Percentiles rank a stretch among this genome's conserved stretches.
Evolutionary conservation across 2,888 invertebrate genomes (phyloP).

Genomic region (Athalia rosae): DNA sequence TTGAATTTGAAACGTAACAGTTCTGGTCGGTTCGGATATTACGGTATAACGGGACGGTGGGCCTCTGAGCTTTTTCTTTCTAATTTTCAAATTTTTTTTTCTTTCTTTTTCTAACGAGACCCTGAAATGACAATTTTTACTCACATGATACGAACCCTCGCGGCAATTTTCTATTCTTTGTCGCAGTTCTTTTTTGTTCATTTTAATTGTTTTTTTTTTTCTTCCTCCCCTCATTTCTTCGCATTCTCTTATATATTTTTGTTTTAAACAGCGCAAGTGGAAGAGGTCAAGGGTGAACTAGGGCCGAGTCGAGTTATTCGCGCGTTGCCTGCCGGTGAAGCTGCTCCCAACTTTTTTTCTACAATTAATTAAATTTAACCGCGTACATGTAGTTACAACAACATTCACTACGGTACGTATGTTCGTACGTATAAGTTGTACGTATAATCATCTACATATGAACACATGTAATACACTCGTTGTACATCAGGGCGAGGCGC

Average conservation of each 20-base stretch:
- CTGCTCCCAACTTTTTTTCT: neutral
- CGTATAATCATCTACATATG: no score
- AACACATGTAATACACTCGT: neutral
- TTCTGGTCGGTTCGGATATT: no score
- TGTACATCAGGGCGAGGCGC: neutral
- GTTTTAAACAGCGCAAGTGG: slow-evolving; percentile 19
- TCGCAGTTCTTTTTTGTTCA: neutral
- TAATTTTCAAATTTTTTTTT: no score
- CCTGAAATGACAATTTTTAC: slow-evolving; percentile 34
- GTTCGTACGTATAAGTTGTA: neutral
- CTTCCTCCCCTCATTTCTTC: neutral
- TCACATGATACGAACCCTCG: slow-evolving; percentile 7
- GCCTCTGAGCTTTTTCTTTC: no score
- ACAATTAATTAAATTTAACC: slow-evolving; percentile 41
- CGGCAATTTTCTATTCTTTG: neutral
- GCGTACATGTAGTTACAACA: neutral
- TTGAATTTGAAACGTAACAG: no score
- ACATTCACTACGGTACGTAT: neutral
- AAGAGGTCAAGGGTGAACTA: slow-evolving; percentile 33
- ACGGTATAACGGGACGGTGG: no score
- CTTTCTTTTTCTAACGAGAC: slow-evolving; percentile 33
- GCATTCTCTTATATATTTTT: neutral
- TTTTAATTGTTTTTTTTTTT: neutral
- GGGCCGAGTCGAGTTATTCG: slow-evolving; percentile 13
- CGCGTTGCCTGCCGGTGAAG: no score